Percentiles rank a stretch among this genome's conserved stretches.
Conservation (phyloP, 2,888 invertebrate species). For the Drosophila cognata region DNA sequence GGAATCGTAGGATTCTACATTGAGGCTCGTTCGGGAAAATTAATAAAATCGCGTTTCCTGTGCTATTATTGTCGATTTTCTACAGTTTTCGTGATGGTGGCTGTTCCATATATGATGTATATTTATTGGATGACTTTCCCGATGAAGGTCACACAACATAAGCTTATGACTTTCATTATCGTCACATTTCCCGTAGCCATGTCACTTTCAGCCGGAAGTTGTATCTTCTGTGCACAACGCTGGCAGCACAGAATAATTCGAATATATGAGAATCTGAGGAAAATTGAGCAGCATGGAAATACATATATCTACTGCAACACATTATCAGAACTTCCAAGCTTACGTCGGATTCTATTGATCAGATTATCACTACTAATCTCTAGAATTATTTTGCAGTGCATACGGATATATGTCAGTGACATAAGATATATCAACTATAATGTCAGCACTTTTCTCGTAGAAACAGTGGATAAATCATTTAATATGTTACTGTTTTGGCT, state of each 20-base stretch:
- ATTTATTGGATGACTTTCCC: accelerated
- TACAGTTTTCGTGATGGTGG: neutral
- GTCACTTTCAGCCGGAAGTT: neutral
- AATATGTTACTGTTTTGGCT: constrained; percentile 12
- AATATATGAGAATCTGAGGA: constrained; percentile 4
- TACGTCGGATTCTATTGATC: neutral
- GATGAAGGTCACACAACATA: neutral
- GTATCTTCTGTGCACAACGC: neutral
- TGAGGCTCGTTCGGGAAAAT: neutral
- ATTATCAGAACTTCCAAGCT: neutral
- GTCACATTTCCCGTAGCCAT: neutral
- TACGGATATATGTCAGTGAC: accelerated
- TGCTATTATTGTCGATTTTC: constrained; percentile 4
- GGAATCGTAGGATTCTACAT: constrained; percentile 17
- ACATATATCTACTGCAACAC: neutral
- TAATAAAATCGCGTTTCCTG: neutral
- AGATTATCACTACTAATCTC: neutral
- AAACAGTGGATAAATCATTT: neutral
- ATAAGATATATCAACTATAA: accelerated
- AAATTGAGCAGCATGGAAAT: neutral
- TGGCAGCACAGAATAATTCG: constrained; percentile 20
- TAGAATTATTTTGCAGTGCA: accelerated
- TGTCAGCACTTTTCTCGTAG: accelerated
- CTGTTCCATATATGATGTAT: neutral
- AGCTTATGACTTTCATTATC: neutral